Evolutionary conservation across 2,888 invertebrate species (phyloP).

Genomic region (Sinotaia quadrata): DNA sequence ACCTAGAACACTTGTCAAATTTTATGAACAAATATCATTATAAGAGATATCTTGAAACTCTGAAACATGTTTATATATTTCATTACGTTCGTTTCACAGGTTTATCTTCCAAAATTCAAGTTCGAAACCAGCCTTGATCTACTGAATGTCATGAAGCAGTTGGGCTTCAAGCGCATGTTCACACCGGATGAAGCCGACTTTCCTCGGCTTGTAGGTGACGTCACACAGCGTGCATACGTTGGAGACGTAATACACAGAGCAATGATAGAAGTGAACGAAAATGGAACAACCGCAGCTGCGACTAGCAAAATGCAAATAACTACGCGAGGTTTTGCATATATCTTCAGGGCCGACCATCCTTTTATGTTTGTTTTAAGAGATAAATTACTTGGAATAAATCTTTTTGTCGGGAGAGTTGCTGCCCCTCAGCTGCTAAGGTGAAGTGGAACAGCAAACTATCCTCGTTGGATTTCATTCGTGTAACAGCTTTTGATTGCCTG

Average conservation of each 20-base stretch:
- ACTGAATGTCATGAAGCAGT: slow-evolving; percentile 6
- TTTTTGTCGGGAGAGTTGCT: slow-evolving; percentile 22
- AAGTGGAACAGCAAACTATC: no score
- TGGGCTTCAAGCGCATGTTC: slow-evolving; percentile 23
- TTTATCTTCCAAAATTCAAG: slow-evolving; percentile 24
- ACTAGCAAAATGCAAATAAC: slow-evolving; percentile 9
- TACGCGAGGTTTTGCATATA: background rate
- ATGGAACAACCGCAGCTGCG: slow-evolving; percentile 32
- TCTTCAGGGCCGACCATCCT: slow-evolving; percentile 27
- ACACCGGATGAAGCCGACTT: slow-evolving; percentile 18
- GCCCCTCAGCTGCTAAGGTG: slow-evolving; percentile 18
- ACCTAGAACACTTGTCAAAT: no score
- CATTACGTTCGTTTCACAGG: no score
- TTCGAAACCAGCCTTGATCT: slow-evolving; percentile 10
- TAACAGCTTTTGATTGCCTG: no score
- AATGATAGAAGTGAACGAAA: slow-evolving; percentile 32
- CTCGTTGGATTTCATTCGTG: no score
- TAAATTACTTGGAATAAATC: slow-evolving; percentile 21
- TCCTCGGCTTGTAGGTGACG: slow-evolving; percentile 14
- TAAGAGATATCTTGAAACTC: no score
- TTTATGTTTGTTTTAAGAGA: slow-evolving; percentile 34
- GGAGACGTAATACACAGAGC: slow-evolving; percentile 26
- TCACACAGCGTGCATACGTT: slow-evolving; percentile 10
- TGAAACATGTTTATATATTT: no score
- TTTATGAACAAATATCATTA: no score